phyloP scores from a whole-genome alignment of 2,797 vertebrate species.

The Cacajao melanocephalus region DNA sequence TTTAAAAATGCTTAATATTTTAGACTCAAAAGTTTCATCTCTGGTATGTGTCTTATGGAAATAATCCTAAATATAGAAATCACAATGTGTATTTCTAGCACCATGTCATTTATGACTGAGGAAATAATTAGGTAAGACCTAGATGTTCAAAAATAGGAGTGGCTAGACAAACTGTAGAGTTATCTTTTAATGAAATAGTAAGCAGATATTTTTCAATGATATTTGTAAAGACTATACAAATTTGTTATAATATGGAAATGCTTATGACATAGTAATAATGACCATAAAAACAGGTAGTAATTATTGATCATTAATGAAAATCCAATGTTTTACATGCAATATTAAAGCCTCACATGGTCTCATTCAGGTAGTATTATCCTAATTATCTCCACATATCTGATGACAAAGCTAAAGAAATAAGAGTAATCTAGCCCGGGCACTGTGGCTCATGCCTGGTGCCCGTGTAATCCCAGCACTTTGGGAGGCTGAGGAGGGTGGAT shows the following conservation, averaged over 20 bases:
- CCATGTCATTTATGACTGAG: not conserved
- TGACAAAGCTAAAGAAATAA: not conserved
- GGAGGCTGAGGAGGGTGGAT: too few species aligned
- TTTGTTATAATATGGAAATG: not conserved
- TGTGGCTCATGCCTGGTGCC: too few species aligned
- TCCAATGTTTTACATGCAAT: not conserved
- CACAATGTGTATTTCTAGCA: not conserved
- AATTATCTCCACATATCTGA: not conserved
- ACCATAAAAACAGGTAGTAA: not conserved
- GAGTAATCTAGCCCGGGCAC: not conserved
- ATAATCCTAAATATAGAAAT: conserved; percentile 18
- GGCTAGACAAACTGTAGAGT: not conserved
- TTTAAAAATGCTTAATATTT: not conserved
- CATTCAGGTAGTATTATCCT: not conserved
- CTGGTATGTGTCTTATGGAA: conserved; percentile 3
- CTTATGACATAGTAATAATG: not conserved
- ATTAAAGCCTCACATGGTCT: not conserved
- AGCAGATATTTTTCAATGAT: not conserved
- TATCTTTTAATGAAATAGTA: not conserved
- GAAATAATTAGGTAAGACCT: not conserved
- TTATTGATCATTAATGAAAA: not conserved
- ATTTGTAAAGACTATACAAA: not conserved
- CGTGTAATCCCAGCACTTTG: too few species aligned
- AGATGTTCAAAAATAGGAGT: not conserved
- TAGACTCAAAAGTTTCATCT: not conserved